Base-by-base conservation (phyloP, 2,888 invertebrate genomes). In the Clunio marinus region DNA sequence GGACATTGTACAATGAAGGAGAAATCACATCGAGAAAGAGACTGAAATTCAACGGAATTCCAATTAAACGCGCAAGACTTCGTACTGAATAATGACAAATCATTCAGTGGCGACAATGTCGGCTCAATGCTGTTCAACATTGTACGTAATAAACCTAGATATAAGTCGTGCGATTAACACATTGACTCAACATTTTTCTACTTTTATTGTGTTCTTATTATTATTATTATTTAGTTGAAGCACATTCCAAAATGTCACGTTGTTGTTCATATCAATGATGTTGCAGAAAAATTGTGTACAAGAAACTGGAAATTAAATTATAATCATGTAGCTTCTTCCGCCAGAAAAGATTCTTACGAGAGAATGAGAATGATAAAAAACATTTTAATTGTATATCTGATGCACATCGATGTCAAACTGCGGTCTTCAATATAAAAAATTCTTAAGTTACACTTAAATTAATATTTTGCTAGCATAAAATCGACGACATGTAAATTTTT, bases 101-200 rank as follows among this genome's bases (percentile, higher is more conserved):
- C 17, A 59, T 59, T 59, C 32, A 24, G 13, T 28, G 17, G 17
- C 46, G n/a, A 46, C 46, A 15, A 46, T 46, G 4, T 7, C 3
- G 17, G 46, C 13, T 46, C 35, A 13, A 32, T 5, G 13, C 7
- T 51, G 5, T 22, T 22, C 5, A 22, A 51, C 57, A 57, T 10
- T 20, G 25, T 55, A 17, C 35, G 32, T 55, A 66, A 66, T 66
- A 66, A 66, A 66, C 55, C 66, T 46, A 66, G 46, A 55, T 66
- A 32, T 55, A 15, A 27, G 25, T 25, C 4, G 57, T 10, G 59
- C 7, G 57, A 57, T 57, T 57, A 35, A 59, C 35, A 59, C 17
- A 25, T 58, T 58, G 58, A 58, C 32, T 22, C 55, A 13, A n/a
- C n/a, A n/a, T n/a, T n/a, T n/a, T n/a, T n/a, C n/a, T n/a, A n/a